Percentiles rank a stretch among this genome's conserved stretches.
phyloP scores from a whole-genome alignment of 2,888 invertebrate genomes.

The Heliconius hortense region DNA sequence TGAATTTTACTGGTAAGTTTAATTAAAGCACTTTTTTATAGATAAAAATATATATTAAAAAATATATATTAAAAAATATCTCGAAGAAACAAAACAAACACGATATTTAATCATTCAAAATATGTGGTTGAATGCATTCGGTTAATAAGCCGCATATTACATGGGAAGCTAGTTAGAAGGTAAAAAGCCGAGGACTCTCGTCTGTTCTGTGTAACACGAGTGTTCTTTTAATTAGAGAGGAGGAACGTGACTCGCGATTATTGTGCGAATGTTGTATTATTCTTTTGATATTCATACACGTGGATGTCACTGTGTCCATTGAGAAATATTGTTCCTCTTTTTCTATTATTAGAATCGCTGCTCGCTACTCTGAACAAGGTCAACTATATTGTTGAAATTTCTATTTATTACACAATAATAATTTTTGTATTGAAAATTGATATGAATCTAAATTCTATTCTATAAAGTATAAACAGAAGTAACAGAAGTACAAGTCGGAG shows the following conservation, averaged over 20 bases:
- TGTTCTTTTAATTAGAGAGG: slow-evolving; percentile 33
- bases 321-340: slow-evolving; percentile 5
- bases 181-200: slow-evolving; percentile 30
- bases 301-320: slow-evolving; percentile 10
- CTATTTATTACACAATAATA: neutral
- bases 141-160: slow-evolving; percentile 25
- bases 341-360: slow-evolving; percentile 5
- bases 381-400: slow-evolving; percentile 2
- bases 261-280: slow-evolving; percentile 29
- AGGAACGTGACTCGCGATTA: slow-evolving; percentile 33
- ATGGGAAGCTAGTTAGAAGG: slow-evolving; percentile 33
- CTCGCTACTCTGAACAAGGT: neutral
- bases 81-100: neutral
- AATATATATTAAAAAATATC: neutral
- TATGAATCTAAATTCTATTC: neutral
- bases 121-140: slow-evolving; percentile 24
- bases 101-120: slow-evolving; percentile 19
- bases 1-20: too few species aligned
- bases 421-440: neutral
- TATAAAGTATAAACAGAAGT: too few species aligned
- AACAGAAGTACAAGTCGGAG: too few species aligned
- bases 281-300: slow-evolving; percentile 28
- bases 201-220: slow-evolving; percentile 29
- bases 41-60: neutral
- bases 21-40: too few species aligned